phyloP scores from a whole-genome alignment of 2,797 vertebrate species.

The Anabas testudineus region DNA sequence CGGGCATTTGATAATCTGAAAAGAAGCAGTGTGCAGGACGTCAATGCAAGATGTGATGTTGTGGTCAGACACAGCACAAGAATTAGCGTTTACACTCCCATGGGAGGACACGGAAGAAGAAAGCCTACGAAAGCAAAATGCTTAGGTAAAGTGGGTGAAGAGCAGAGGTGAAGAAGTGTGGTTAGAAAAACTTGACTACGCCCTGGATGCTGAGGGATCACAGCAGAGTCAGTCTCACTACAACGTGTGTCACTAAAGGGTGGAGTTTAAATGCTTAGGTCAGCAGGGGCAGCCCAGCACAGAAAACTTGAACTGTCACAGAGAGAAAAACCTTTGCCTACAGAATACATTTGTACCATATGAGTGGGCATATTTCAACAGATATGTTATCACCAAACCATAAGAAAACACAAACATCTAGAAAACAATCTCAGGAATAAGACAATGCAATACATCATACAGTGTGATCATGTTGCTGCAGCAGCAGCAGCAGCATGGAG shows the following conservation, averaged over 20 bases:
- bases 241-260: conserved; percentile 21
- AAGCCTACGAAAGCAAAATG: conserved; percentile 44
- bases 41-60: conserved; percentile 36
- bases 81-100: conserved; percentile 35
- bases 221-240: conserved; percentile 25
- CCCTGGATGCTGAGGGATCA: conserved; percentile 55
- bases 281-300: conserved; percentile 18
- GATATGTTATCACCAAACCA: conserved; percentile 2
- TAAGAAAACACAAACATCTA: conserved; percentile 13
- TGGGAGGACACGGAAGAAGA: conserved; percentile 36
- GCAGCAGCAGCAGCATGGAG: conserved; percentile 2
- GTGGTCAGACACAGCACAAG: conserved; percentile 47
- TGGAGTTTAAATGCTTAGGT: conserved; percentile 38
- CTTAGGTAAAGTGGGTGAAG: conserved; percentile 47
- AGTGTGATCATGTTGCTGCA: not conserved
- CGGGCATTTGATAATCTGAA: conserved; percentile 50
- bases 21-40: conserved; percentile 38
- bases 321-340: conserved; percentile 7
- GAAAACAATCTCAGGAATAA: conserved; percentile 15
- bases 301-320: conserved; percentile 5
- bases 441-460: conserved; percentile 29
- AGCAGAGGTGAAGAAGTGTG: conserved; percentile 57
- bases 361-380: conserved; percentile 6
- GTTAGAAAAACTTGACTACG: conserved; percentile 51
- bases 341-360: not conserved